A percentile compares a stretch with the other conserved stretches of the same genome.
phyloP scores from a whole-genome alignment of 2,888 invertebrate species.

The Aspidiotus destructor region DNA sequence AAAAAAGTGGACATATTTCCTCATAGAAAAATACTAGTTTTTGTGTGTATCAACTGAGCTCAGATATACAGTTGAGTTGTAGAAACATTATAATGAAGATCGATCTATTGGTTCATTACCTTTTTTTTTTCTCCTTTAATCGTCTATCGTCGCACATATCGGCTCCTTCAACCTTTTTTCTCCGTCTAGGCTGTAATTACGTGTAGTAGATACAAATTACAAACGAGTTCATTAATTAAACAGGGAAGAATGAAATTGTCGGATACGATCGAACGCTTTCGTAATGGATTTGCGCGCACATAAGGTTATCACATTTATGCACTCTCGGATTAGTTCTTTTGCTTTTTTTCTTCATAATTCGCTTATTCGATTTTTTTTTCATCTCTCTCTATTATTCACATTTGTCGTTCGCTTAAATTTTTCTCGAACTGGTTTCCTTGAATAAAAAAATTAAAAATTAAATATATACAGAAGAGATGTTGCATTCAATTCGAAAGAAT shows the following conservation, averaged over 20 bases:
- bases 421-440: neutral
- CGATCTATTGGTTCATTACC: conserved; percentile 24
- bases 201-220: conserved; percentile 28
- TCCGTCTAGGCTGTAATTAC: conserved; percentile 27
- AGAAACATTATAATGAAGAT: conserved; percentile 21
- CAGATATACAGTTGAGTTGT: neutral
- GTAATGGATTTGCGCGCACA: conserved; percentile 2
- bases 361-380: neutral
- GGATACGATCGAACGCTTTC: neutral
- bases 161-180: conserved; percentile 23
- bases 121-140: conserved; percentile 15
- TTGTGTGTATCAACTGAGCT: neutral
- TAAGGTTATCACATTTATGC: neutral
- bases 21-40: too few species aligned
- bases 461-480: conserved; percentile 4
- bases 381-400: neutral
- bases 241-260: conserved; percentile 7
- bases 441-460: conserved; percentile 5
- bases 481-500: conserved; percentile 3
- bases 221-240: conserved; percentile 15
- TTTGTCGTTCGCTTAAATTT: neutral
- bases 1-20: too few species aligned
- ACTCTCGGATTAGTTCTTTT: conserved; percentile 4
- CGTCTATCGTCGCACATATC: conserved; percentile 9
- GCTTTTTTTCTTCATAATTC: neutral